These are phyloP conservation scores for Medauroidea extradentata DNA, from an alignment of 1,140 invertebrate species.

Conservation along the genomic window DNA sequence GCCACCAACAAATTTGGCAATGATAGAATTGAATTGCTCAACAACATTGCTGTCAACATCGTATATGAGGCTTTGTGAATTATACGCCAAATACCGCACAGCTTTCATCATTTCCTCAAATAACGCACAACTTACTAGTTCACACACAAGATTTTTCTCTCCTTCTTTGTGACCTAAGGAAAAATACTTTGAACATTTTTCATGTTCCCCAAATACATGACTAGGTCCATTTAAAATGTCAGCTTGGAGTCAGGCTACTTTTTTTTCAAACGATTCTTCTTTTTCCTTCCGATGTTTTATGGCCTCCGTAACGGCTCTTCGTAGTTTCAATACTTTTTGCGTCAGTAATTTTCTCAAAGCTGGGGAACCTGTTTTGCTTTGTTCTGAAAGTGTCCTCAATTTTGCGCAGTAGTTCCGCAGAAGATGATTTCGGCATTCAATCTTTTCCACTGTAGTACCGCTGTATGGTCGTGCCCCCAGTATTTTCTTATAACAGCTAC, in stretches of 20 bases:
- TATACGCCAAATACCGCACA: neutral
- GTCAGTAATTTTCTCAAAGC: neutral
- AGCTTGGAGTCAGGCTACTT: neutral
- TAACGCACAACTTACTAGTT: constrained; percentile 10
- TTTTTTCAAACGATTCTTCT: neutral
- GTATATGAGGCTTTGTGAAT: constrained; percentile 7
- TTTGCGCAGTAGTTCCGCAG: constrained; percentile 17
- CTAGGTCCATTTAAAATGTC: constrained; percentile 6
- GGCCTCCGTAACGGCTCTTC: neutral
- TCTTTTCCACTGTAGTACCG: constrained; percentile 25
- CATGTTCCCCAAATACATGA: constrained; percentile 9
- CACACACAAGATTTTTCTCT: constrained; percentile 10
- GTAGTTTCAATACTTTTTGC: neutral
- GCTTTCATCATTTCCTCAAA: constrained; percentile 12
- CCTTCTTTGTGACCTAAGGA: constrained; percentile 6
- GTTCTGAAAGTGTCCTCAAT: neutral
- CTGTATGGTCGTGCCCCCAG: constrained; percentile 21
- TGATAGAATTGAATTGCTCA: constrained; percentile 15
- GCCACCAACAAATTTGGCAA: constrained; percentile 18
- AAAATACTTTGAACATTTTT: constrained; percentile 11
- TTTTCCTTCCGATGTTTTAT: neutral
- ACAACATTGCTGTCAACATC: constrained; percentile 16
- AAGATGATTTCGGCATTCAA: constrained; percentile 27
- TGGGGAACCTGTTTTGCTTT: neutral
- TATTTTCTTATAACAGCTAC: constrained; percentile 28